Evolutionary conservation across 2,113 vertebrate genomes (phyloP).

Genomic region (Riparia riparia): DNA sequence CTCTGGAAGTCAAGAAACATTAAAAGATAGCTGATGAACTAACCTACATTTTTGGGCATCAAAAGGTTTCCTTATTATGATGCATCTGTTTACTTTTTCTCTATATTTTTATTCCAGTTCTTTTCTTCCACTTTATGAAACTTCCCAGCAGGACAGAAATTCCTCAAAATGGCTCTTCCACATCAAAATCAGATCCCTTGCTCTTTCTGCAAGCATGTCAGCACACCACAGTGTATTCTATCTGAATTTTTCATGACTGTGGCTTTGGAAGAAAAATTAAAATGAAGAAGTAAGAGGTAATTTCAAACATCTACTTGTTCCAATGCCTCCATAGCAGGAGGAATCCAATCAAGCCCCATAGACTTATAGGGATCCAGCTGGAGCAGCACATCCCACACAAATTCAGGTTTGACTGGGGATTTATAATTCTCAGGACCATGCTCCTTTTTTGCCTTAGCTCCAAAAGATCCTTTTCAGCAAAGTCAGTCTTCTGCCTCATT

Average conservation of each 20-base stretch:
- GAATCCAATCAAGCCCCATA: neutral
- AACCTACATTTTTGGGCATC: neutral
- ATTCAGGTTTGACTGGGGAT: rapidly evolving
- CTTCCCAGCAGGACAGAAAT: neutral
- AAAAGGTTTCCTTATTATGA: neutral
- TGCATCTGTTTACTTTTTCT: neutral
- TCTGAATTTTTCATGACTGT: neutral
- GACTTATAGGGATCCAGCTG: neutral
- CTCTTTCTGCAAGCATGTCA: neutral
- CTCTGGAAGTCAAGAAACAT: neutral
- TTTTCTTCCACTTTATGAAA: neutral
- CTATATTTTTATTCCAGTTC: neutral
- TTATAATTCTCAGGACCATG: neutral
- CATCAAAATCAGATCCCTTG: neutral
- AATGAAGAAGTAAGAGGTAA: neutral
- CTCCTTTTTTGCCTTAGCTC: neutral
- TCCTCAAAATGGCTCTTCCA: neutral
- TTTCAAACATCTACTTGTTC: neutral
- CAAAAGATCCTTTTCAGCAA: neutral
- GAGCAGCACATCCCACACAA: neutral
- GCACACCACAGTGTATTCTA: neutral
- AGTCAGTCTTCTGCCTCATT: neutral
- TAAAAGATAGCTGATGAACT: neutral
- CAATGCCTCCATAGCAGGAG: neutral
- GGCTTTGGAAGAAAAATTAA: neutral